Evolutionary conservation across 2,797 vertebrate species (phyloP).

Genomic region (Enteromius paludinosus): DNA sequence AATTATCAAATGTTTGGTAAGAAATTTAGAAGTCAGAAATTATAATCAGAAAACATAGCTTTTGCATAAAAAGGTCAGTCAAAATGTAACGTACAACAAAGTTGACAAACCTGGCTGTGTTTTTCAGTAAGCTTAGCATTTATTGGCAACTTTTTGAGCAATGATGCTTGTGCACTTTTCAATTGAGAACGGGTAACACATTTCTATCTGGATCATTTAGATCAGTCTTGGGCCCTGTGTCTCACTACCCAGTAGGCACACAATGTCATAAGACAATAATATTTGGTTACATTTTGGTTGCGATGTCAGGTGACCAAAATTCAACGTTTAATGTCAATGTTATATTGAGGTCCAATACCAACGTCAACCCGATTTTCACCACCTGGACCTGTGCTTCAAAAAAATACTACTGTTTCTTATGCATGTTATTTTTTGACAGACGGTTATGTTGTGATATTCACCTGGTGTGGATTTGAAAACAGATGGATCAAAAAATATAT

Average conservation of each 20-base stretch:
- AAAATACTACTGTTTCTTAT: background rate
- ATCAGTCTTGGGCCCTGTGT: too few species aligned
- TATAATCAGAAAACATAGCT: background rate
- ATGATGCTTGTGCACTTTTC: too few species aligned
- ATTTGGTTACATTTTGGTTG: too few species aligned
- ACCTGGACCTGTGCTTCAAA: background rate
- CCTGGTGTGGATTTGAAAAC: background rate
- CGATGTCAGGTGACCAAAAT: too few species aligned
- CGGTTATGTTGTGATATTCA: background rate
- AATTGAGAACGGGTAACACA: too few species aligned
- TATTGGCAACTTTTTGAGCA: background rate
- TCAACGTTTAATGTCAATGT: too few species aligned
- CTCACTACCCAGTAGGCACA: too few species aligned
- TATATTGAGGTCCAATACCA: too few species aligned
- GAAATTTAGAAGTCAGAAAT: background rate
- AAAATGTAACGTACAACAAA: background rate
- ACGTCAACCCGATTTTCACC: too few species aligned
- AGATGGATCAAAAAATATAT: background rate
- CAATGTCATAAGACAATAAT: too few species aligned
- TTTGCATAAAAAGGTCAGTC: background rate
- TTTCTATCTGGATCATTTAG: too few species aligned
- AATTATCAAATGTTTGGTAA: background rate
- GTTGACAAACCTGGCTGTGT: background rate
- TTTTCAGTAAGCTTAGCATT: background rate
- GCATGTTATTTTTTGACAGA: background rate